Evolutionary conservation across 1,140 invertebrate genomes (phyloP), one percentile per base, ranked within the genome.

Genomic region (Luehdorfia chinensis): DNA sequence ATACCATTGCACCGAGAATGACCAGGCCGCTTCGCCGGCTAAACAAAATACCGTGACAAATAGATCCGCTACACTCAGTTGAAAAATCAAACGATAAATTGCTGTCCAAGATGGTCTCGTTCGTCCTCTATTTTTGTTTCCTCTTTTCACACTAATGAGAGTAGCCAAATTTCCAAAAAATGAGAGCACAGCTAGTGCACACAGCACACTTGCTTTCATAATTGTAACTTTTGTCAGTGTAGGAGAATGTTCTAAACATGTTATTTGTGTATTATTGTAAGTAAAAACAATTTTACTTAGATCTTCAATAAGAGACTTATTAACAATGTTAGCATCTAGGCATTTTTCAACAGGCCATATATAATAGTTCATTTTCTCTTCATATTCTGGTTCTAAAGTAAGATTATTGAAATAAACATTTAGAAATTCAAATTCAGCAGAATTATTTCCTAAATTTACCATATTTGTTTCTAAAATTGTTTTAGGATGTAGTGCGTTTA

Each of bases 21-120:
- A 91, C 95, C 95, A 96, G 0, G 92, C 87, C 0, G 93, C 92
- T 59, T 96, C 94, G 0, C 93, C 93, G 1, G 90, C 89, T 36
- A 95, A 90, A 70, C 94, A 95, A 75, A 95, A 95, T 23, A 94
- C 81, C 0, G 94, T 93, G 0, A 96, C 94, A 3, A 95, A 79
- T 3, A 94, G 87, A 78, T 96, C 95, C 0, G 94, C 93, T 13
- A 93, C 84, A 0, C 91, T 92, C 0, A 94, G 84, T 65, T 95
- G 93, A 16, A 94, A 89, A 58, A 95, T 94, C 23, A 95, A 75
- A 12, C 90, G 92, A 68, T 95, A 94, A 36, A 95, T 92, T 1
- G 93, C 91, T 18, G 90, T 92, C 83, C 90, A 89, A 37, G 90
- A 88, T 55, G 93, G 87, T 56, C 89, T 65, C 0, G 87, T 84